phyloP scores from a whole-genome alignment of 92 coral and sea anemone species.

The Diadumene lineata region DNA sequence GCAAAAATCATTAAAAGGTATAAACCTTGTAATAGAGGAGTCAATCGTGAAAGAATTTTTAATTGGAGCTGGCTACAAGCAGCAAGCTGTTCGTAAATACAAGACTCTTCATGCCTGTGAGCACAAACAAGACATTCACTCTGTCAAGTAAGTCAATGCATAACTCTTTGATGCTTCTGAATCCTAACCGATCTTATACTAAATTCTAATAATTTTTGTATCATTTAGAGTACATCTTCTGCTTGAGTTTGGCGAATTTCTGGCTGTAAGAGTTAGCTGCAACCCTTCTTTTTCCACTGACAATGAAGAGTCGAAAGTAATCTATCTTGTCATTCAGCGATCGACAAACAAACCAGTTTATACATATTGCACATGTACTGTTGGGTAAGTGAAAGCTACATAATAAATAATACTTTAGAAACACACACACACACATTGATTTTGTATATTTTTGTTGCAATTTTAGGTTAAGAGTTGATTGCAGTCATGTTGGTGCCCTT shows the following conservation, averaged over 20 bases:
- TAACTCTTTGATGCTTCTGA: background rate
- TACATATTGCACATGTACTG: slow-evolving; percentile 54
- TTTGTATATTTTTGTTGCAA: too few species aligned
- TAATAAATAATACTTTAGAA: too few species aligned
- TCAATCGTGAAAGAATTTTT: slow-evolving; percentile 30
- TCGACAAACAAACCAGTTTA: slow-evolving; percentile 49
- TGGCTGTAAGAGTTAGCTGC: slow-evolving; percentile 27
- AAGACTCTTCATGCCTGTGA: slow-evolving; percentile 56
- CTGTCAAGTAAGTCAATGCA: slow-evolving; percentile 35
- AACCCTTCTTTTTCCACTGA: slow-evolving; percentile 32
- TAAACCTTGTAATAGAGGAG: slow-evolving; percentile 34
- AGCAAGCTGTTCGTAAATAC: slow-evolving; percentile 42
- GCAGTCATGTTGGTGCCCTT: too few species aligned
- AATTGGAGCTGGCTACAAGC: slow-evolving; percentile 32
- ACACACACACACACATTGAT: too few species aligned
- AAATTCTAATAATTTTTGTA: too few species aligned
- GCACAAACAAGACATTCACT: slow-evolving; percentile 59
- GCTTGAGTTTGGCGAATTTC: background rate
- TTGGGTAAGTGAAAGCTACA: slow-evolving; percentile 47
- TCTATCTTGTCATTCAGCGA: slow-evolving; percentile 35
- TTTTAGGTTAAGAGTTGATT: too few species aligned
- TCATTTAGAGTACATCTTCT: slow-evolving; percentile 11
- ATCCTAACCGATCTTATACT: background rate
- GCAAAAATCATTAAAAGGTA: slow-evolving; percentile 33
- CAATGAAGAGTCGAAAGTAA: slow-evolving; percentile 44